Percentiles rank a stretch among this genome's conserved stretches.
Conservation (phyloP, 2,113 vertebrate genomes). For the Clinocottus analis region DNA sequence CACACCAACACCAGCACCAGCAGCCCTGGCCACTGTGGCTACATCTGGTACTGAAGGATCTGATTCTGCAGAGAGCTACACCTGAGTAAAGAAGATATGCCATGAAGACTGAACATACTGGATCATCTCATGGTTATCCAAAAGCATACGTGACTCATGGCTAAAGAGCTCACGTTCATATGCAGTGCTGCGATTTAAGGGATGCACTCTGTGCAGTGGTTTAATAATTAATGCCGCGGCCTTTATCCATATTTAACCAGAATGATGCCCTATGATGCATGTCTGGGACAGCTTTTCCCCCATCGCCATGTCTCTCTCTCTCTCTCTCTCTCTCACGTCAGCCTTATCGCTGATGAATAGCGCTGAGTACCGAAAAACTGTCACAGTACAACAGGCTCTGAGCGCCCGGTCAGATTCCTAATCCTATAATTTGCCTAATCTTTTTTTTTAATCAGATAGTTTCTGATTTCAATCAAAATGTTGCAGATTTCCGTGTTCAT, state of each 20-base stretch:
- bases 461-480: conserved; percentile 9
- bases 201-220: conserved; percentile 21
- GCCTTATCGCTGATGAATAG: not conserved
- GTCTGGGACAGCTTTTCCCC: conserved; percentile 37
- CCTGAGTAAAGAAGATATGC: not conserved
- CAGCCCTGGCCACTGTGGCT: conserved; percentile 1
- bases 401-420: not conserved
- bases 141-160: conserved; percentile 1
- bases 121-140: not conserved
- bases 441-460: not conserved
- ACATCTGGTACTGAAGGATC: not conserved
- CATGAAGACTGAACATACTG: not conserved
- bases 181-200: conserved; percentile 10
- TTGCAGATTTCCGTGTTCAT: not conserved
- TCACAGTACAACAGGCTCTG: not conserved
- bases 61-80: conserved; percentile 8
- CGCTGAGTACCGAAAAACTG: not conserved
- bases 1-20: not conserved
- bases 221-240: conserved; percentile 70
- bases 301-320: not conserved
- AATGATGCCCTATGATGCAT: conserved; percentile 18
- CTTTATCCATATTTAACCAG: conserved; percentile 77
- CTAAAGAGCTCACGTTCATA: conserved; percentile 19
- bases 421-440: not conserved
- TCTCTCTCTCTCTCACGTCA: not conserved